These are phyloP conservation scores for Luidia sarsii DNA, from an alignment of 53 echinoderm and acorn worm genomes.

Conservation along the genomic window DNA sequence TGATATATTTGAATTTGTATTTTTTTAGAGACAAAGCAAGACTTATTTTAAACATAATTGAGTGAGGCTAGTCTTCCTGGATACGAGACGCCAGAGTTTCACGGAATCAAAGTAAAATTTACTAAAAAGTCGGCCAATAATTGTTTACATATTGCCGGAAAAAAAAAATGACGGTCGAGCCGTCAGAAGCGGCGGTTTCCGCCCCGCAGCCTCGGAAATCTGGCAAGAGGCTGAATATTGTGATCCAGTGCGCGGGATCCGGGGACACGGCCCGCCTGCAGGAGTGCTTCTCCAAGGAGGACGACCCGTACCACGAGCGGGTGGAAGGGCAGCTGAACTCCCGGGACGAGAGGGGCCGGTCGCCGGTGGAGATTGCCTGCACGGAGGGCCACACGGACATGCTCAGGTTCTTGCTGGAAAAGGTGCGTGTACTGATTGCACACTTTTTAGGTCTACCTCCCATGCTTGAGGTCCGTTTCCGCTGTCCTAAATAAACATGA, in stretches of 20 bases:
- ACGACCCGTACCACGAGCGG: conserved; percentile 88
- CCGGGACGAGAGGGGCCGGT: conserved; percentile 77
- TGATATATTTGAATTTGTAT: neutral
- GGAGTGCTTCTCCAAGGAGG: conserved; percentile 88
- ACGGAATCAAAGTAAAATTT: conserved; percentile 71
- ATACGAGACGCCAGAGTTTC: conserved; percentile 11
- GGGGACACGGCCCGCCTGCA: conserved; percentile 78
- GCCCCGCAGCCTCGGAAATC: conserved; percentile 58
- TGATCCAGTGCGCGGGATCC: conserved; percentile 74
- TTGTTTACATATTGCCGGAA: no score
- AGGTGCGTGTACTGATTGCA: no score
- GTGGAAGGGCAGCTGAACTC: conserved; percentile 81
- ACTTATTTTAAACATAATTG: neutral
- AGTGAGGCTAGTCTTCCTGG: conserved; percentile 19
- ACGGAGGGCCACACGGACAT: conserved; percentile 75
- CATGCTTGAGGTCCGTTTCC: no score
- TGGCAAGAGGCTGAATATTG: conserved; percentile 81
- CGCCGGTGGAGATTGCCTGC: conserved; percentile 83
- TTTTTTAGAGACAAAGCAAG: neutral
- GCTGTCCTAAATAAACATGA: no score
- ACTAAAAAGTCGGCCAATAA: no score
- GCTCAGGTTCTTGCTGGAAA: conserved; percentile 79
- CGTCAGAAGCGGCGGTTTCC: conserved; percentile 44
- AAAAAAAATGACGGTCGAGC: conserved; percentile 72
- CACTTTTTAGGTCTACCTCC: no score